Conservation (phyloP, 1,140 invertebrate species). For the Ganaspis sp. region DNA sequence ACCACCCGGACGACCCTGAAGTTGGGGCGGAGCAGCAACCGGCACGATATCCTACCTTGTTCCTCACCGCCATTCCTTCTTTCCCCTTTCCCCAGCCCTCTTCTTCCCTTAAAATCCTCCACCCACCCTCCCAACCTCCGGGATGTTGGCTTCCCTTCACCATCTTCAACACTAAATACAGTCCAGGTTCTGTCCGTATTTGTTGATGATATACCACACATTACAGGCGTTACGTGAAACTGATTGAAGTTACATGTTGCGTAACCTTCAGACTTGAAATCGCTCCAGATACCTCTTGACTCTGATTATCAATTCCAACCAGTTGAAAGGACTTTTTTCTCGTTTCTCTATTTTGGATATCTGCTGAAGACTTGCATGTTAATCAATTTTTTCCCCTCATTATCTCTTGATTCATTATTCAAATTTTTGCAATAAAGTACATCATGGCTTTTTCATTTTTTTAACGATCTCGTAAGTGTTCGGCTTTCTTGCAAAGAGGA, state of each 20-base stretch:
- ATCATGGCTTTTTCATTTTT: too few relatives aligned
- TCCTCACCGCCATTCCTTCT: constrained; percentile 58
- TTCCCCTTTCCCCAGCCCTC: constrained; percentile 32
- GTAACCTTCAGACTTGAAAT: background rate
- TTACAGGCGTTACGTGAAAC: constrained; percentile 16
- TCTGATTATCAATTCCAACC: constrained; percentile 15
- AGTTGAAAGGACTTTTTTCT: background rate
- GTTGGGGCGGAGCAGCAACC: constrained; percentile 68
- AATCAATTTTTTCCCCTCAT: too few relatives aligned
- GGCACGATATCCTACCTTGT: constrained; percentile 65
- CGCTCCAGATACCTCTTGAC: background rate
- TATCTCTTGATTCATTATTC: too few relatives aligned
- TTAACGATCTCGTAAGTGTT: too few relatives aligned
- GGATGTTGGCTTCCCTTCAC: constrained; percentile 35
- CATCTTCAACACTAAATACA: constrained; percentile 34
- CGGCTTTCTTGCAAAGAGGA: too few relatives aligned
- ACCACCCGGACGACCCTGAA: constrained; percentile 72
- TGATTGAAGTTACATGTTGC: constrained; percentile 9
- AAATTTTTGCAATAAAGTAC: too few relatives aligned
- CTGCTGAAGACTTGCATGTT: too few relatives aligned
- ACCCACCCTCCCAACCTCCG: constrained; percentile 37
- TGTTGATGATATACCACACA: background rate
- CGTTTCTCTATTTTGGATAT: background rate
- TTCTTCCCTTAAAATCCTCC: constrained; percentile 10
- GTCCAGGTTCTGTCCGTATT: background rate